Percentiles rank a stretch among this genome's conserved stretches.
phyloP scores from a whole-genome alignment of 2,888 invertebrate species.

The Chloromyia formosa region DNA sequence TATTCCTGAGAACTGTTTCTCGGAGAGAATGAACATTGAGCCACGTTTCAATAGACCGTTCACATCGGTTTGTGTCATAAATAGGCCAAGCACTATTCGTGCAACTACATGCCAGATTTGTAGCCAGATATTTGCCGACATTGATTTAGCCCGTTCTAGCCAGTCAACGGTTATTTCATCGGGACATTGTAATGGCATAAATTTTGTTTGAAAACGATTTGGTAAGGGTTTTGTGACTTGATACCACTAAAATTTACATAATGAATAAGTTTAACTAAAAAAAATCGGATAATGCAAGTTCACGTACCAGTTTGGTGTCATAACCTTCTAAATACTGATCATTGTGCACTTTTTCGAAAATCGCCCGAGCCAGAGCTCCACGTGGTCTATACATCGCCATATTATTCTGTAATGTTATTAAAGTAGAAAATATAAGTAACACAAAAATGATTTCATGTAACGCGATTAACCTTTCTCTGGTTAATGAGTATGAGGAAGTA shows the following conservation, averaged over 20 bases:
- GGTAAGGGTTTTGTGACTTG: constrained; percentile 57
- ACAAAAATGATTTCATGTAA: too few relatives aligned
- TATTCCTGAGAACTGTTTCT: constrained; percentile 74
- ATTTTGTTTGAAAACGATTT: constrained; percentile 59
- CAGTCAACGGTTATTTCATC: constrained; percentile 60
- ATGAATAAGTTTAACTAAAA: too few relatives aligned
- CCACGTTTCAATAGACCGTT: constrained; percentile 94
- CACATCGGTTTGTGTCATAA: constrained; percentile 94
- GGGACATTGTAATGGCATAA: constrained; percentile 59
- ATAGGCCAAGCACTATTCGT: constrained; percentile 83
- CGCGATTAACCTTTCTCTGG: too few relatives aligned
- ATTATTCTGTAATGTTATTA: constrained; percentile 30
- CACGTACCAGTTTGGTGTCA: constrained; percentile 60
- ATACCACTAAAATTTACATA: constrained; percentile 62
- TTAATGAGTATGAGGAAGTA: too few relatives aligned
- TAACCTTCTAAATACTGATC: constrained; percentile 62
- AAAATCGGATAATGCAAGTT: constrained; percentile 9
- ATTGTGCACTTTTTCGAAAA: constrained; percentile 63
- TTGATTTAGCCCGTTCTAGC: constrained; percentile 60
- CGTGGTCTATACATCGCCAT: constrained; percentile 60
- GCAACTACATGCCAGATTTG: constrained; percentile 92
- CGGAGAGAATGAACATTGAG: constrained; percentile 96
- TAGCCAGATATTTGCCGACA: constrained; percentile 71
- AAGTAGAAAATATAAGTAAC: too few relatives aligned
- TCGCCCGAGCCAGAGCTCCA: constrained; percentile 61